Base-by-base conservation (phyloP, 35 echinoderm and acorn worm genomes). In the Apostichopus californicus region DNA sequence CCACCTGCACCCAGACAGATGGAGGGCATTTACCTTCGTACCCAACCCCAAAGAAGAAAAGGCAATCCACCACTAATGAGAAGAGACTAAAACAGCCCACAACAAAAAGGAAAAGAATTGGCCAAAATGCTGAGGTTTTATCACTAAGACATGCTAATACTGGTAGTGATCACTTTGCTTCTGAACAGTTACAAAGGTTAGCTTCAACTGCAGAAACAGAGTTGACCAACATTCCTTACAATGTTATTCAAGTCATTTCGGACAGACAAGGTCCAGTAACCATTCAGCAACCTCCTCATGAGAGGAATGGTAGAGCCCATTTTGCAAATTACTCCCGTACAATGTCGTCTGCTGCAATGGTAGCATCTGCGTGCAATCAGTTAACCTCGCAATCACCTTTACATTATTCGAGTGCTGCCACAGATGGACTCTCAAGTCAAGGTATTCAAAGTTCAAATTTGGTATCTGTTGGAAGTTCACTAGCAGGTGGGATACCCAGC, bases 231-330 rank as follows among this genome's bases (percentile, higher is more conserved):
- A 66, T 89, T 66, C 86, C 57, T 2, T 73, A 55, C 34, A 58
- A 89, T 54, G 86, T 28, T 3, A 89, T 54, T 89, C 86, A 89
- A 11, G 63, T 28, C 57, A 73, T 89, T 24, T 57, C 86, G 24
- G 86, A 59, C 6, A 5, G 20, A 59, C 25, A 21, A 21, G 12
- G 14, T 17, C 55, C 81, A 22, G 55, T 56, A 2, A 59, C 15
- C 14, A 85, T 58, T 25, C 81, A 85, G 72, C 61, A 89, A 53
- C 17, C 21, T 8, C 21, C 17, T 75, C 71, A 5, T 75, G 71
- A n/a, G 71, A 75, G 71, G 20, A 75, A 75, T 22, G 20, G 14
- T 7, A 75, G 14, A 18, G 71, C 21, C 15, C 21, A 13, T 18
- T 61, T 57, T 18, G 26, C 55, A 82, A 46, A 78, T 82, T 53